Evolutionary conservation across 2,888 invertebrate genomes (phyloP).

Genomic region (Sipha maydis): DNA sequence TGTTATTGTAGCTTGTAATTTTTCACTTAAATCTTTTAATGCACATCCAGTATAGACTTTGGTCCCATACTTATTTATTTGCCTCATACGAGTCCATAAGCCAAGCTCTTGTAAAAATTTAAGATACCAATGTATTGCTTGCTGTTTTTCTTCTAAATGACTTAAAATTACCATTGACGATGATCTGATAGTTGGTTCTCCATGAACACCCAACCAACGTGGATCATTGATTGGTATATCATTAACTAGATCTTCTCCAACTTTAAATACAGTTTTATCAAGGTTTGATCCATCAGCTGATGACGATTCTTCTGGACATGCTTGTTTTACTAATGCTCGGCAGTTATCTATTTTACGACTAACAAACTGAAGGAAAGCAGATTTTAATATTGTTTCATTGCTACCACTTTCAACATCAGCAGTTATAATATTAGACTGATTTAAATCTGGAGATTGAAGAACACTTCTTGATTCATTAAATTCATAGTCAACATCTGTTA

Average conservation of each 20-base stretch:
- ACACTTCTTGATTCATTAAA: constrained; percentile 61
- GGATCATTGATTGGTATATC: constrained; percentile 92
- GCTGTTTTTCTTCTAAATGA: constrained; percentile 88
- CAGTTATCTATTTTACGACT: constrained; percentile 71
- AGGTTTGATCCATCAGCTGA: constrained; percentile 54
- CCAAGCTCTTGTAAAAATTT: constrained; percentile 79
- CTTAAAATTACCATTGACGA: constrained; percentile 82
- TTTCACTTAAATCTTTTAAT: constrained; percentile 82
- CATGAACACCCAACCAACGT: constrained; percentile 73
- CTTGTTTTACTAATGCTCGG: constrained; percentile 62
- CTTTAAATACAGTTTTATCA: constrained; percentile 71
- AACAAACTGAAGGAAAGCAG: constrained; percentile 81
- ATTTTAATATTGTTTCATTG: constrained; percentile 72
- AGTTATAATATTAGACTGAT: constrained; percentile 24
- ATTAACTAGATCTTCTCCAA: constrained; percentile 83
- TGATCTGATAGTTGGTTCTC: constrained; percentile 59
- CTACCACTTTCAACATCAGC: constrained; percentile 66
- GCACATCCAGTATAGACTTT: constrained; percentile 67
- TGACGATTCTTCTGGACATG: constrained; percentile 59
- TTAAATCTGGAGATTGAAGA: constrained; percentile 51
- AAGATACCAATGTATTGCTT: constrained; percentile 80
- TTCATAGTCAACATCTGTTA: constrained; percentile 41
- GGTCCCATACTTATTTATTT: constrained; percentile 56
- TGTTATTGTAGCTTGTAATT: constrained; percentile 79
- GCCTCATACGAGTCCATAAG: constrained; percentile 74